Evolutionary conservation across 2,113 vertebrate species (phyloP).

Genomic region (Brachypteracias leptosomus): DNA sequence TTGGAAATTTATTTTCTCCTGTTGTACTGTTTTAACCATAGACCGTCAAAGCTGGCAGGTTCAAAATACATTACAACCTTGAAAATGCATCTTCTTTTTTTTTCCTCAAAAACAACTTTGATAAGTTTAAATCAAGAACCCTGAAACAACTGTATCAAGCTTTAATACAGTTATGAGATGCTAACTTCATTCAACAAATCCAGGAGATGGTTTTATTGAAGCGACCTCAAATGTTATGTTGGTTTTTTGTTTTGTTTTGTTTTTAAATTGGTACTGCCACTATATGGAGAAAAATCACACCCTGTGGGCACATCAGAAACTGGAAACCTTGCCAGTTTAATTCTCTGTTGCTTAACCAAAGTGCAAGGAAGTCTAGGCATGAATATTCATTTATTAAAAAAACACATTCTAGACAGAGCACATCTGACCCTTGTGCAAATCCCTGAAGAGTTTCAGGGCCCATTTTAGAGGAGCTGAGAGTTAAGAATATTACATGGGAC

Average conservation of each 20-base stretch:
- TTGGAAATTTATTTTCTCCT: constrained; percentile 20
- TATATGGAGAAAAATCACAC: neutral
- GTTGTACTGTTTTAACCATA: neutral
- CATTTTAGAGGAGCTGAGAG: neutral
- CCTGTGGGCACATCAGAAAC: neutral
- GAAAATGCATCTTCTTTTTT: neutral
- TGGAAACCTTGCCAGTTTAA: neutral
- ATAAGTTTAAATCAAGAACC: neutral
- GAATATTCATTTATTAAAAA: neutral
- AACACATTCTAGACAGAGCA: neutral
- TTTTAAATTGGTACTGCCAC: neutral
- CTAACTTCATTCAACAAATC: neutral
- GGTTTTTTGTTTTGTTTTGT: neutral
- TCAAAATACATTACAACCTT: neutral
- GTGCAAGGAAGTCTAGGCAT: neutral
- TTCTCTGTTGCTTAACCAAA: neutral
- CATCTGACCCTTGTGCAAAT: neutral
- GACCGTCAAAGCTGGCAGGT: neutral
- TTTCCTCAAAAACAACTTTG: neutral
- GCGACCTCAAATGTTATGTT: neutral
- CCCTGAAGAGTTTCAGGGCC: neutral
- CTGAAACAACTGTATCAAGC: neutral
- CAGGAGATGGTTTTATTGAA: neutral
- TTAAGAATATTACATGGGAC: neutral
- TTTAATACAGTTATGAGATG: neutral